Percentiles rank a stretch among this genome's conserved stretches.
Conservation (phyloP, 1,140 invertebrate species). For the Eriocheir sinensis region DNA sequence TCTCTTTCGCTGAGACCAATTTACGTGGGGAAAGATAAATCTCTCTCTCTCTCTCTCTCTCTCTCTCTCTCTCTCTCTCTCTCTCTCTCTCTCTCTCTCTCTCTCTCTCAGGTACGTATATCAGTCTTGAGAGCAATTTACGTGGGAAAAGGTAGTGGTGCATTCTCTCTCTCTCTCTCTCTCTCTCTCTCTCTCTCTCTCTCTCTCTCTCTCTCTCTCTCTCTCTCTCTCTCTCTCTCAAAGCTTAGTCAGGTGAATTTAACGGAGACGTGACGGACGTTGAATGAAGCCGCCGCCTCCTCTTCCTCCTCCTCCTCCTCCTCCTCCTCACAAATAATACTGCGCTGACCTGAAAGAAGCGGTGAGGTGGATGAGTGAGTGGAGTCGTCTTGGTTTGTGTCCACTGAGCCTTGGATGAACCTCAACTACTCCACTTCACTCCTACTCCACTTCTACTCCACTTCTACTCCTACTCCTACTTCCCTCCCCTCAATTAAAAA, state of each 20-base stretch:
- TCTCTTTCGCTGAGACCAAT: background rate
- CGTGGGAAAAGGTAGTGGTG: background rate
- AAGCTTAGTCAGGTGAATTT: too few relatives aligned
- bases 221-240: constrained; percentile 3
- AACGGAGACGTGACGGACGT: too few relatives aligned
- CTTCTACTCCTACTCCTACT: too few relatives aligned
- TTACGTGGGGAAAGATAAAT: background rate
- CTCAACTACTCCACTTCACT: too few relatives aligned
- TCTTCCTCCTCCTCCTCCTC: background rate
- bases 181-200: background rate
- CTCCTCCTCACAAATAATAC: background rate
- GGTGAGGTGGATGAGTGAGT: too few relatives aligned
- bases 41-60: constrained; percentile 22
- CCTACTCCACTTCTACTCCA: too few relatives aligned
- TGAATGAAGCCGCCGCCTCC: too few relatives aligned
- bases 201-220: constrained; percentile 4
- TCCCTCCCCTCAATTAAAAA: background rate
- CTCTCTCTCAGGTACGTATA: background rate
- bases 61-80: constrained; percentile 22
- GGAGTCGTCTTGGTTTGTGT: background rate
- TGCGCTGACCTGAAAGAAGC: background rate
- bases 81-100: constrained; percentile 17
- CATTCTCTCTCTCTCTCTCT: too few relatives aligned
- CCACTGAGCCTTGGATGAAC: background rate
- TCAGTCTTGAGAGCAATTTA: constrained; percentile 5